Percentiles rank a stretch among this genome's conserved stretches.
Conservation (phyloP, 2,113 vertebrate species). For the Hippopotamus amphibius region DNA sequence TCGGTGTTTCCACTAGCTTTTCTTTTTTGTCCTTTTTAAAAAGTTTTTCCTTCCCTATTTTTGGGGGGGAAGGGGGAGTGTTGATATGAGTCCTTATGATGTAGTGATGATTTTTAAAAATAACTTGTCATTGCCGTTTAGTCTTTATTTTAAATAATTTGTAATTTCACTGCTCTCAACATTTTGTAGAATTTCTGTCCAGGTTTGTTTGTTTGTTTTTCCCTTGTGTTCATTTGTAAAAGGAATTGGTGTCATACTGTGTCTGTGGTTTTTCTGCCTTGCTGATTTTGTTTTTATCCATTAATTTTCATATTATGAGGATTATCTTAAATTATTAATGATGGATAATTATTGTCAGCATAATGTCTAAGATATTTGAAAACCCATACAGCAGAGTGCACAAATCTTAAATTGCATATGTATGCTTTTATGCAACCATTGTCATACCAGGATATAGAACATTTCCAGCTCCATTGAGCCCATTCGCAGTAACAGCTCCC, state of each 20-base stretch:
- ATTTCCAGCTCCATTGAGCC: not conserved
- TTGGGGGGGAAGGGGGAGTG: not conserved
- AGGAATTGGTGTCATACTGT: not conserved
- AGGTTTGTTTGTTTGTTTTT: not conserved
- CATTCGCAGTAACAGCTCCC: not conserved
- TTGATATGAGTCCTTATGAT: not conserved
- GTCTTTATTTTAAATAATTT: not conserved
- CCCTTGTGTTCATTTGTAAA: conserved; percentile 37
- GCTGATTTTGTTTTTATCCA: conserved; percentile 16
- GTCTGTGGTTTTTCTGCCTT: not conserved
- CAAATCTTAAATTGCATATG: not conserved
- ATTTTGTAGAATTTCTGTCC: not conserved
- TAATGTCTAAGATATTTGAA: conserved; percentile 1
- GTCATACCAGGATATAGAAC: not conserved
- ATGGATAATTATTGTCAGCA: not conserved
- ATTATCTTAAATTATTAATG: not conserved
- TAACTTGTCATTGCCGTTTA: not conserved
- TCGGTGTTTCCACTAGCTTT: not conserved
- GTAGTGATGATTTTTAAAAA: not conserved
- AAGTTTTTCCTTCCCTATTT: not conserved
- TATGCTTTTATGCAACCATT: not conserved
- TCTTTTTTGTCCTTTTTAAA: not conserved
- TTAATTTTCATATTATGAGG: conserved; percentile 2
- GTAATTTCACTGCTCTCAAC: not conserved
- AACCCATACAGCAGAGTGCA: not conserved